phyloP scores from a whole-genome alignment of 2,888 invertebrate genomes.

The Empis stercorea region DNA sequence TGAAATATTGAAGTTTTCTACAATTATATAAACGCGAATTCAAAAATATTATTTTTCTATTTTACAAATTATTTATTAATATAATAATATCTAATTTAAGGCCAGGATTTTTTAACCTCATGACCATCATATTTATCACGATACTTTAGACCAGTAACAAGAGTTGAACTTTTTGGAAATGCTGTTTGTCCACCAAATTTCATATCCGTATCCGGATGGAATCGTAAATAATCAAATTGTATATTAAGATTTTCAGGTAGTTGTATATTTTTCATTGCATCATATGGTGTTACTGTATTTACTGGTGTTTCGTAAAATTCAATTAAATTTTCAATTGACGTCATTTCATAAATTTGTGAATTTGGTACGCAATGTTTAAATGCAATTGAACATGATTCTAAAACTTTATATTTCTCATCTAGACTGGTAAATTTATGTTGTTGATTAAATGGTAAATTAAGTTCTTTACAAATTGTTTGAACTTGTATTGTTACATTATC shows the following conservation, averaged over 20 bases:
- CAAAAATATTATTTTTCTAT: too few relatives aligned
- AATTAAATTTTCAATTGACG: slow-evolving; percentile 57
- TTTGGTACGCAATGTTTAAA: slow-evolving; percentile 72
- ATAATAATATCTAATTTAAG: slow-evolving; percentile 26
- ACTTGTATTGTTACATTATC: slow-evolving; percentile 49
- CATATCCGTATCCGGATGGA: slow-evolving; percentile 67
- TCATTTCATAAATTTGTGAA: slow-evolving; percentile 61
- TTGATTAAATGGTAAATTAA: slow-evolving; percentile 39
- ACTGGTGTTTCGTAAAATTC: slow-evolving; percentile 62
- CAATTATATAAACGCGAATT: too few relatives aligned
- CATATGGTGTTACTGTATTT: slow-evolving; percentile 56
- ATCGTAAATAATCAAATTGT: slow-evolving; percentile 65
- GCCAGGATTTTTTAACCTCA: slow-evolving; percentile 49
- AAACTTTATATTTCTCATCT: slow-evolving; percentile 49
- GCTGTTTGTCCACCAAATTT: slow-evolving; percentile 66
- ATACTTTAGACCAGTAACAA: slow-evolving; percentile 71
- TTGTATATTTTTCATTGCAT: slow-evolving; percentile 53
- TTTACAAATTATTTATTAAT: too few relatives aligned
- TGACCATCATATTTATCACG: slow-evolving; percentile 69
- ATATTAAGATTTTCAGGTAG: slow-evolving; percentile 81
- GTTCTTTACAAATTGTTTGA: slow-evolving; percentile 43
- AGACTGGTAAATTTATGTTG: slow-evolving; percentile 20
- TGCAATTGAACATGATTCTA: slow-evolving; percentile 54
- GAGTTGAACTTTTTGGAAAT: slow-evolving; percentile 70
- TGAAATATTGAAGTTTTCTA: too few relatives aligned